Percentiles rank a stretch among this genome's conserved stretches.
phyloP scores from a whole-genome alignment of 2,113 vertebrate genomes.

The Stegastes partitus region DNA sequence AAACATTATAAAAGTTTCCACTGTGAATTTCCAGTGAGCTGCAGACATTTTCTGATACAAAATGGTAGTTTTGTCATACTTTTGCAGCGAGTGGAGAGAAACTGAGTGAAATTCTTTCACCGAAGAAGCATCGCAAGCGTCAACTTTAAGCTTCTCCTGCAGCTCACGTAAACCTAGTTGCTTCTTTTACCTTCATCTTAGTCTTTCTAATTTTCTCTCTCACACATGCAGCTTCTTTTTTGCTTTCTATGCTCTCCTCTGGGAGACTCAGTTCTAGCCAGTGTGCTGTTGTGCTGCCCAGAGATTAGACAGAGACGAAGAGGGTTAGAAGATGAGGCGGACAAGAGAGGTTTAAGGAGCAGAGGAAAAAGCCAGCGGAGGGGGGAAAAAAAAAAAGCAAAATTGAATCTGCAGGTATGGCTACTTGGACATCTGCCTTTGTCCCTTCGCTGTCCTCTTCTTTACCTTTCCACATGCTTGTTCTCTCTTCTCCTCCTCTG shows the following conservation, averaged over 20 bases:
- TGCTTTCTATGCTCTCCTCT: constrained; percentile 40
- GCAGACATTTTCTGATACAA: constrained; percentile 44
- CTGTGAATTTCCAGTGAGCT: constrained; percentile 19
- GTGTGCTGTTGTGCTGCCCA: constrained; percentile 6
- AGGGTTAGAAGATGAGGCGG: constrained; percentile 36
- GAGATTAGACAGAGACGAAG: constrained; percentile 49
- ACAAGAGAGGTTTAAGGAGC: constrained; percentile 48
- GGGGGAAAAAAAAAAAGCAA: constrained; percentile 22
- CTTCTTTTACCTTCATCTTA: not conserved
- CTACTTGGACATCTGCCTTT: constrained; percentile 76
- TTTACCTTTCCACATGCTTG: constrained; percentile 83
- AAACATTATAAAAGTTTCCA: constrained; percentile 62
- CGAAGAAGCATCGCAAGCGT: not conserved
- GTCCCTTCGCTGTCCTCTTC: constrained; percentile 81
- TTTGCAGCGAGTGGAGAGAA: not conserved
- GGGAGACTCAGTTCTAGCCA: constrained; percentile 14
- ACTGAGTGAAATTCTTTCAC: constrained; percentile 9
- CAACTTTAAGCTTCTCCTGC: constrained; percentile 10
- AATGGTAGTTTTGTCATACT: constrained; percentile 31
- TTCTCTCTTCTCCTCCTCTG: constrained; percentile 72
- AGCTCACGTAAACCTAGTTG: constrained; percentile 28
- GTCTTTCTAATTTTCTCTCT: not conserved
- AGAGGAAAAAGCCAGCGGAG: constrained; percentile 41
- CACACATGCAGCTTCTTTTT: not conserved
- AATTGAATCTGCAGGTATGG: constrained; percentile 84